Conservation (phyloP, 2,113 vertebrate genomes). For the Odocoileus hemionus region DNA sequence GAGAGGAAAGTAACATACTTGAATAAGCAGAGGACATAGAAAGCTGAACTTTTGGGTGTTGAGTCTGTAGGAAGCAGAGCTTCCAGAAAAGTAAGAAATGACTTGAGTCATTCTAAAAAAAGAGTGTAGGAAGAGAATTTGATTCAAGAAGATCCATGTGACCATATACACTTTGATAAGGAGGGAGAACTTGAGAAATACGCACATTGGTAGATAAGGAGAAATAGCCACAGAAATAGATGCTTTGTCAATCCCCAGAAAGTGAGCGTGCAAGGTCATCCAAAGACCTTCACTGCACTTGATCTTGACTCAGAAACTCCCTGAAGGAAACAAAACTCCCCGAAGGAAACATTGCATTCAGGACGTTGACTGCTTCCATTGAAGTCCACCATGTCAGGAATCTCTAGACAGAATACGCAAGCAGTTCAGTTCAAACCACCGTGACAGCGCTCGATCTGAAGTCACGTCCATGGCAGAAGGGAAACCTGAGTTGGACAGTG, state of each 20-base stretch:
- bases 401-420: neutral
- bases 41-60: neutral
- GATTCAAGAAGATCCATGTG: neutral
- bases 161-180: neutral
- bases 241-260: neutral
- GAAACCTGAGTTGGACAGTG: neutral
- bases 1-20: neutral
- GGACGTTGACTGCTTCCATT: neutral
- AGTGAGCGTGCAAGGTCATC: neutral
- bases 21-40: neutral
- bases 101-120: neutral
- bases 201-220: fast-evolving
- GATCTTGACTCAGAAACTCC: neutral
- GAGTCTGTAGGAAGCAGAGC: neutral
- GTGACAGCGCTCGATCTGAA: neutral
- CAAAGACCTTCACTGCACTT: neutral
- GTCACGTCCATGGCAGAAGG: neutral
- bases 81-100: neutral
- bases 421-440: neutral
- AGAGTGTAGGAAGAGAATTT: neutral
- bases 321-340: neutral
- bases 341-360: neutral
- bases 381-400: neutral
- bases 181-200: neutral
- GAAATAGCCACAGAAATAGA: neutral